These are phyloP conservation scores for Montipora capricornis DNA, from an alignment of 64 coral and sea anemone genomes.

Conservation along the genomic window DNA sequence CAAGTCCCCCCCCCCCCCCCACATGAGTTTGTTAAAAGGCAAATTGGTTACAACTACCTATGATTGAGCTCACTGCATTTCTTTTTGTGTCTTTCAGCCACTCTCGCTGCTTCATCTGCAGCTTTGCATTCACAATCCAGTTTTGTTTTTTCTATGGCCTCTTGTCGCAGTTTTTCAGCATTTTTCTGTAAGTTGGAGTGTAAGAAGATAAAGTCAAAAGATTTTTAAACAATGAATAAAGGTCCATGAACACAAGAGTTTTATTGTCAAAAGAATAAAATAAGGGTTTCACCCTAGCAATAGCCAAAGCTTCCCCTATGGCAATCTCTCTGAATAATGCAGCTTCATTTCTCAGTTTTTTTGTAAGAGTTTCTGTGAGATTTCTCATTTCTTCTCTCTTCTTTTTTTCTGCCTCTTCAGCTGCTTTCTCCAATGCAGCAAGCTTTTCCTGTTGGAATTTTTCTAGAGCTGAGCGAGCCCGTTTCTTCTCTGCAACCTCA, in stretches of 20 bases:
- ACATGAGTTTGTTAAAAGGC: no score
- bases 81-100: slow-evolving; percentile 66
- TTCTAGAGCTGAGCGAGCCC: slow-evolving; percentile 72
- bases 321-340: slow-evolving; percentile 79
- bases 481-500: slow-evolving; percentile 96
- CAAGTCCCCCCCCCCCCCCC: no score
- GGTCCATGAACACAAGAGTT: neutral
- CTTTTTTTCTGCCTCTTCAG: slow-evolving; percentile 73
- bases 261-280: neutral
- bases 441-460: slow-evolving; percentile 75
- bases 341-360: slow-evolving; percentile 79
- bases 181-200: slow-evolving; percentile 63
- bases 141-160: slow-evolving; percentile 74
- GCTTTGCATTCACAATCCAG: slow-evolving; percentile 77
- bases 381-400: slow-evolving; percentile 81
- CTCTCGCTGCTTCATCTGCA: slow-evolving; percentile 56
- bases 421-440: slow-evolving; percentile 70
- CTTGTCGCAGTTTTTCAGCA: slow-evolving; percentile 49
- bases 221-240: neutral
- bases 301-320: slow-evolving; percentile 72
- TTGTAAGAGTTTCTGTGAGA: slow-evolving; percentile 67
- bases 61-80: slow-evolving; percentile 73
- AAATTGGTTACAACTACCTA: slow-evolving; percentile 49
- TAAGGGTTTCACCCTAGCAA: slow-evolving; percentile 62
- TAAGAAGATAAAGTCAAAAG: neutral